phyloP scores from a whole-genome alignment of 2,113 vertebrate genomes.

The Passerina amoena region DNA sequence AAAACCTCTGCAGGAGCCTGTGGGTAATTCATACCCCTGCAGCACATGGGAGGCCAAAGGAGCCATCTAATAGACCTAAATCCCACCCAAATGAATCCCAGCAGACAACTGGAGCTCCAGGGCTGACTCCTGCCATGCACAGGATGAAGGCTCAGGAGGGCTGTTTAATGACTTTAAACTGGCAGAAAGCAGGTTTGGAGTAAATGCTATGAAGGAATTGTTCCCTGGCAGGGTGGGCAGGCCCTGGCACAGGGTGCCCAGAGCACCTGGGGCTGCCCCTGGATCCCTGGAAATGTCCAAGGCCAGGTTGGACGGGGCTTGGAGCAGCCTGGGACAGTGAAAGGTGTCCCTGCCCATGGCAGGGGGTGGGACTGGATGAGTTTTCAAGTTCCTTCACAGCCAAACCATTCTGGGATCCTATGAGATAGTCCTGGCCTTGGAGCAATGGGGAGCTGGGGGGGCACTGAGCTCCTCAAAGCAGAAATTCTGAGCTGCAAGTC shows the following conservation, averaged over 20 bases:
- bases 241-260: background rate
- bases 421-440: rapidly evolving
- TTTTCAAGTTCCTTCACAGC: background rate
- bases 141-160: background rate
- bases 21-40: background rate
- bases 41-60: background rate
- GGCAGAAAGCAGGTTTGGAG: background rate
- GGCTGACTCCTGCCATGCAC: no score
- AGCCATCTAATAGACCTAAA: background rate
- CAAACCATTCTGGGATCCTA: background rate
- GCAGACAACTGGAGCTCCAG: background rate
- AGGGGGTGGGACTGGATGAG: background rate
- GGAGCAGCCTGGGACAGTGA: rapidly evolving
- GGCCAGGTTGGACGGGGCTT: rapidly evolving
- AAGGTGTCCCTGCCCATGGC: background rate
- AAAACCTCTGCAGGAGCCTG: background rate
- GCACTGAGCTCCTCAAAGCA: rapidly evolving
- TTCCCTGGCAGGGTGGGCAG: rapidly evolving
- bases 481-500: background rate
- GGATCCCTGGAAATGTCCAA: background rate
- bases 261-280: background rate
- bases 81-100: background rate
- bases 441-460: background rate
- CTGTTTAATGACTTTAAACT: background rate
- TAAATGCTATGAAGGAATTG: background rate